Evolutionary conservation across 2,888 invertebrate genomes (phyloP), one percentile per base, ranked within the genome.

Genomic region (Tenthredo scrophulariae): DNA sequence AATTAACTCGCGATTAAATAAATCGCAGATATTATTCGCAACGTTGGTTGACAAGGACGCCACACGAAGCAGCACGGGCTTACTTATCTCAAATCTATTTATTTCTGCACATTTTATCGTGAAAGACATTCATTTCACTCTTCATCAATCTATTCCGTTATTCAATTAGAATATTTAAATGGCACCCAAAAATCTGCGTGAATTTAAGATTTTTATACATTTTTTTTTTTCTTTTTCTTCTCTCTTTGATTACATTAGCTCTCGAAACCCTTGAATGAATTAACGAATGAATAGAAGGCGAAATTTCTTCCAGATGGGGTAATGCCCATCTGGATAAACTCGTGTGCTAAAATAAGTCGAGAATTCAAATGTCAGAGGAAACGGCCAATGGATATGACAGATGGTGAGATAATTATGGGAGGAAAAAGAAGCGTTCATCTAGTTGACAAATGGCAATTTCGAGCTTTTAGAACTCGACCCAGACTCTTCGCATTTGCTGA

Each of bases 11-110:
- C 29, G 77, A 29, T 77, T 77, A 18, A 77, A 77, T 80, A 80
- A 65, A 65, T 80, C 65, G 80, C 62, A 80, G 15, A 15, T n/a
- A 62, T 62, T 54, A 54, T 77, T 54, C 22, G 65, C 80, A 65
- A 9, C 26, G 22, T 29, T 37, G 74, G 74, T 85, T 85, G 70
- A 77, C 85, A 85, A 85, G 85, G 85, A 85, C 85, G 85, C 84
- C 85, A 37, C n/a, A 7, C 9, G 84, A 46, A 84, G 85, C 85
- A 77, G 79, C 85, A 84, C 40, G 4, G 6, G 22, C 40, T 80
- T 40, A 54, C 13, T 43, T 43, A 50, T 33, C 29, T 29, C 7
- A 7, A 77, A 15, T 13, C 13, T 43, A 7, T 72, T n/a, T n/a
- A 9, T n/a, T n/a, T n/a, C n/a, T n/a, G n/a, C n/a, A n/a, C n/a